Evolutionary conservation across 1,140 invertebrate species (phyloP).

Genomic region (Ptiloglossa arizonensis): DNA sequence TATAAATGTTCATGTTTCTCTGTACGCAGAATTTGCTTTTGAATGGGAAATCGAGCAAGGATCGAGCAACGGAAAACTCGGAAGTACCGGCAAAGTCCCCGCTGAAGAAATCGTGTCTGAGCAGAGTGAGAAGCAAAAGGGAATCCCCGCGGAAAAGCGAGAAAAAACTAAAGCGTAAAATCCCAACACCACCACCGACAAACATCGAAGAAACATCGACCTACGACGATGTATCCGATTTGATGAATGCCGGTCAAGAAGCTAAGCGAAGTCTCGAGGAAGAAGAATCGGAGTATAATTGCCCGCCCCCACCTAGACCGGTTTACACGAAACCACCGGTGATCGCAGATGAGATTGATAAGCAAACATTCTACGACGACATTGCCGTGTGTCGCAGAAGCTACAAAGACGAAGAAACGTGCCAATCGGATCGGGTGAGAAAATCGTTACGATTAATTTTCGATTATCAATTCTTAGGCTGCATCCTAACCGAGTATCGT

Average conservation of each 20-base stretch:
- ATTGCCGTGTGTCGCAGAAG: conserved; percentile 31
- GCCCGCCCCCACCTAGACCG: conserved; percentile 66
- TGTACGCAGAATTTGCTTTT: conserved; percentile 19
- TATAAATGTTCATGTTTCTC: too few species aligned
- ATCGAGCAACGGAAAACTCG: background rate
- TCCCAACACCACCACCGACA: too few species aligned
- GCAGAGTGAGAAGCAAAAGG: conserved; percentile 57
- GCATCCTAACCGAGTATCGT: too few species aligned
- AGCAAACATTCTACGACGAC: conserved; percentile 70
- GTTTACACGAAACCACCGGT: conserved; percentile 52
- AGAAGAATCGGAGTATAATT: conserved; percentile 61
- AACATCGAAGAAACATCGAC: conserved; percentile 36
- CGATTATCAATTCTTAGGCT: too few species aligned
- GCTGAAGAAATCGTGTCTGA: conserved; percentile 67
- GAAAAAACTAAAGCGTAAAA: conserved; percentile 44
- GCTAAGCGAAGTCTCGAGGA: background rate
- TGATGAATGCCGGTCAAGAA: conserved; percentile 3
- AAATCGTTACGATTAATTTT: background rate
- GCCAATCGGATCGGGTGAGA: conserved; percentile 2
- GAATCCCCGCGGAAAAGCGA: conserved; percentile 61
- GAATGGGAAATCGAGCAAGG: conserved; percentile 4
- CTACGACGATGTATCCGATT: conserved; percentile 63
- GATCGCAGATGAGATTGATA: background rate
- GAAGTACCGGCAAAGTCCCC: conserved; percentile 39
- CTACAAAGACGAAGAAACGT: background rate